phyloP scores from a whole-genome alignment of 2,888 invertebrate species.

The Polydrusus pterygomalis region DNA sequence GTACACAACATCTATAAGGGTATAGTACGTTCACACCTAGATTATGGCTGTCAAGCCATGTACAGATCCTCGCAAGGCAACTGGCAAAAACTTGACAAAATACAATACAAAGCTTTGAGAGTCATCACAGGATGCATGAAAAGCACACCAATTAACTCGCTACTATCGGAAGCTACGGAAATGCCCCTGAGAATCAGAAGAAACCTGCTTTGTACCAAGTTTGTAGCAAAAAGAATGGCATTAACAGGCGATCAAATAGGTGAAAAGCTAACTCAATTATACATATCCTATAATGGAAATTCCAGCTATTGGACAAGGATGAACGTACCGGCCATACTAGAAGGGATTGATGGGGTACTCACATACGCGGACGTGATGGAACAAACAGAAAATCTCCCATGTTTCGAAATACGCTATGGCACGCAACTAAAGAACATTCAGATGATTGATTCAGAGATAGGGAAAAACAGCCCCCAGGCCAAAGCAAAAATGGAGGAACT shows the following conservation, averaged over 20 bases:
- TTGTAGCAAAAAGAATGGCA: not conserved
- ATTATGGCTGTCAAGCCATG: too few species aligned
- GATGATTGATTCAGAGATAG: not conserved
- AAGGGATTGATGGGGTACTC: not conserved
- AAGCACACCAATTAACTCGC: not conserved
- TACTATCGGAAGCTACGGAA: not conserved
- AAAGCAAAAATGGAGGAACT: not conserved
- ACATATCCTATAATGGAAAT: not conserved
- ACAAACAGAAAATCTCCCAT: not conserved
- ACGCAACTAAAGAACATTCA: not conserved
- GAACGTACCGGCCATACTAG: not conserved
- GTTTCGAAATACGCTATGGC: not conserved
- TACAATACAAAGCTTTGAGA: not conserved
- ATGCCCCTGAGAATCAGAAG: not conserved
- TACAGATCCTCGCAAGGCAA: not conserved
- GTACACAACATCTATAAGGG: not conserved
- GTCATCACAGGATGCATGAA: not conserved
- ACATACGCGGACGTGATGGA: not conserved
- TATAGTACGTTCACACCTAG: too few species aligned
- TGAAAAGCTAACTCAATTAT: not conserved
- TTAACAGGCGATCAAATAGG: not conserved
- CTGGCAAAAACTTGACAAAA: slow-evolving; percentile 6
- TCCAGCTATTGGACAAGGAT: not conserved
- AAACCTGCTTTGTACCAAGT: not conserved
- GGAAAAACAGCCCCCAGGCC: not conserved